Evolutionary conservation across 2,113 vertebrate species (phyloP).

Genomic region (Tetrao urogallus): DNA sequence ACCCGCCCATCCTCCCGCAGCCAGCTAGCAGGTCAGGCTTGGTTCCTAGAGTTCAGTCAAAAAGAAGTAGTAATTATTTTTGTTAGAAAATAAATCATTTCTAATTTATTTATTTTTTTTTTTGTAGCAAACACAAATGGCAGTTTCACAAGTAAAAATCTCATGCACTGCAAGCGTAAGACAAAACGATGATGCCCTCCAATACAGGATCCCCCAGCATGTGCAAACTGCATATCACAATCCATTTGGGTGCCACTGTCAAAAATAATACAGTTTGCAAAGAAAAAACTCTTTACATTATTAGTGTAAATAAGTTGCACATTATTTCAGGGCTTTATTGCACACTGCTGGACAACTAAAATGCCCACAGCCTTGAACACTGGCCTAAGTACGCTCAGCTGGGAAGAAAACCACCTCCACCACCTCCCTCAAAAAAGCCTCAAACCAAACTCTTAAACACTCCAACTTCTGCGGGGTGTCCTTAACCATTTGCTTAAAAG

Average conservation of each 20-base stretch:
- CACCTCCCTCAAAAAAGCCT: not conserved
- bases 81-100: too few relatives aligned
- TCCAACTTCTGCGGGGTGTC: not conserved
- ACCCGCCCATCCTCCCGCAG: too few relatives aligned
- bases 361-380: not conserved
- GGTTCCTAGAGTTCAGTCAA: too few relatives aligned
- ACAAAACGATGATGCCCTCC: not conserved
- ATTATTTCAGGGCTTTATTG: not conserved
- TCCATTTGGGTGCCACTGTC: not conserved
- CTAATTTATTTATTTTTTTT: too few relatives aligned
- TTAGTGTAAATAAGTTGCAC: accelerated
- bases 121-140: not conserved
- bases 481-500: not conserved
- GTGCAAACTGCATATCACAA: not conserved
- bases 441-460: not conserved
- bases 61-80: too few relatives aligned
- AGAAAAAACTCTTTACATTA: not conserved
- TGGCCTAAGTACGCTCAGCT: not conserved
- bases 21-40: too few relatives aligned
- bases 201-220: not conserved
- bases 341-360: not conserved
- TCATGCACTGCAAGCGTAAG: accelerated
- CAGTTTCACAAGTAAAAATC: not conserved
- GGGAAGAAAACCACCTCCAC: not conserved
- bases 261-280: accelerated